Conservation (phyloP, 2,888 invertebrate genomes). For the Yponomeuta sedellus region DNA sequence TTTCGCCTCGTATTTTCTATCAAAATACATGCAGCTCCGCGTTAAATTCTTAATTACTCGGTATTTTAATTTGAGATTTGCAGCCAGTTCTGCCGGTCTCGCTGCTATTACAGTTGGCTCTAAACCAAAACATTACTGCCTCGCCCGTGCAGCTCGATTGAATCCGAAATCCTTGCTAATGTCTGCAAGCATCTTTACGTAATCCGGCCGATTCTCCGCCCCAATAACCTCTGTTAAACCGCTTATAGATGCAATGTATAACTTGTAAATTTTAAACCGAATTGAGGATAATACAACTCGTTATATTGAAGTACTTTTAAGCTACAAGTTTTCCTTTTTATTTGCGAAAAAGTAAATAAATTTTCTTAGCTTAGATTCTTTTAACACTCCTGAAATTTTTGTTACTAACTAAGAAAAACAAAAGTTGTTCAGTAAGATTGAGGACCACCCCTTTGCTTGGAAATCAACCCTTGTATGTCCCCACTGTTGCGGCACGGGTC, state of each 20-base stretch:
- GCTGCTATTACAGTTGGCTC: conserved; percentile 46
- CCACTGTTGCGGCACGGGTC: no score
- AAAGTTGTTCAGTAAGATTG: no score
- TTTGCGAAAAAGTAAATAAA: no score
- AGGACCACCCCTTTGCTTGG: no score
- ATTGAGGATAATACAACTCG: no score
- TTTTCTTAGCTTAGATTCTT: no score
- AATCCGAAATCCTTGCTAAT: conserved; percentile 3
- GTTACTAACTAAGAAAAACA: no score
- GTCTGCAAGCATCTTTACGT: neutral
- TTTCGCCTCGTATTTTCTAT: neutral
- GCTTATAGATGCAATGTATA: neutral
- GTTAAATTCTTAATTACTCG: conserved; percentile 5
- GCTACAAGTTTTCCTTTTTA: no score
- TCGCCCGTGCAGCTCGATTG: neutral
- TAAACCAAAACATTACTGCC: conserved; percentile 41
- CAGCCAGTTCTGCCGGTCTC: conserved; percentile 33
- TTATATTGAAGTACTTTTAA: no score
- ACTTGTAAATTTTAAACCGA: no score
- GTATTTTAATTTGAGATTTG: conserved; percentile 40
- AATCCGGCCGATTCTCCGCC: neutral
- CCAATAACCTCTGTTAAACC: neutral
- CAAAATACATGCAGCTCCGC: neutral
- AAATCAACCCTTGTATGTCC: no score
- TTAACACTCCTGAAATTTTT: no score